Base-by-base conservation (phyloP, 2,113 vertebrate genomes). In the Carlito syrichta region DNA sequence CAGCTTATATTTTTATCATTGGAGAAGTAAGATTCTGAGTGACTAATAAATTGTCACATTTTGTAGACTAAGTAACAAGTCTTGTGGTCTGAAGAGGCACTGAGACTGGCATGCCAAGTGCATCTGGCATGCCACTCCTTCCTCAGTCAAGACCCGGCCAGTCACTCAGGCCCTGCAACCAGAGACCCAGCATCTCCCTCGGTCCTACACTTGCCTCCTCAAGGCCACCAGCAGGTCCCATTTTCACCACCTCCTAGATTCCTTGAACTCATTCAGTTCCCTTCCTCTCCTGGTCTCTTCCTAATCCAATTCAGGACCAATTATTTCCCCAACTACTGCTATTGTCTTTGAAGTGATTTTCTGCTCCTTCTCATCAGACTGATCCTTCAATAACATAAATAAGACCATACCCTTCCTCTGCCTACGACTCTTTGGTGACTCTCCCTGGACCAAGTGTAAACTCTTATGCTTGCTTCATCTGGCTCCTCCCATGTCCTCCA, bases 71-170 rank as follows among this genome's bases (percentile, higher is more conserved):
- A 58, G 50, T 27, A 19, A 35, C 14, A 9, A 30, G 14, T 8
- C 43, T 32, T 3, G n/a, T 25, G 60, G 40, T 22, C 9, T 16
- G 74, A 16, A 22, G 5, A 66, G 78, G 17, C 19, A 11, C 68
- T 2, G 23, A 43, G 8, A 14, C 8, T 50, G 8, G 17, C 0
- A 0, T 0, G 43, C 45, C 6, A 4, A 2, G 56, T 16, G 16
- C 14, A 38, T 20, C 10, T 2, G 30, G 13, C 27, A 32, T 2
- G 2, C 35, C 23, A 5, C n/a, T 8, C 27, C 0, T 8, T 23
- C 27, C 27, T 43, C 27, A 43, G 68, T 32, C 23, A 63, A 9
- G 20, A 16, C 17, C 7, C 35, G 38, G 11, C 54, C 0, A 0
- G n/a, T 2, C 20, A 13, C 25, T 20, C 8, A 6, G 10, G 11